Conservation (phyloP, 2,888 invertebrate genomes). For the Cactoblastis cactorum region DNA sequence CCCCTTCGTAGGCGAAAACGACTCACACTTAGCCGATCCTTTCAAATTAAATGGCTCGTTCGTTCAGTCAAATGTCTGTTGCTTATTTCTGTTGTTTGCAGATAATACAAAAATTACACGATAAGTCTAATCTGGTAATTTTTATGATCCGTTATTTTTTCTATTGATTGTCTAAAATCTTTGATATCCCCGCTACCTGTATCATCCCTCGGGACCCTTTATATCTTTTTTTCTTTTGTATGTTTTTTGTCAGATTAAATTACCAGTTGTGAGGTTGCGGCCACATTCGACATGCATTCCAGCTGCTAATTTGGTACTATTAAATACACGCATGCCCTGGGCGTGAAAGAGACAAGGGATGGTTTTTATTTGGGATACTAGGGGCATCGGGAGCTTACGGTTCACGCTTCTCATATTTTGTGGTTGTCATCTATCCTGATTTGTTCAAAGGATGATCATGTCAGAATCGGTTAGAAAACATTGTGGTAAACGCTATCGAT, state of each 20-base stretch:
- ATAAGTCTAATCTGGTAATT: no score
- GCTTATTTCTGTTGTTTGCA: no score
- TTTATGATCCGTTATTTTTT: slow-evolving; percentile 6
- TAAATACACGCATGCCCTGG: slow-evolving; percentile 37
- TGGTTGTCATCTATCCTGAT: not conserved
- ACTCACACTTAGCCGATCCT: no score
- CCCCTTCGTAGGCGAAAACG: no score
- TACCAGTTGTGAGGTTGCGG: slow-evolving; percentile 69
- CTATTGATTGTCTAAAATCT: slow-evolving; percentile 21
- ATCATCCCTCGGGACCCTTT: slow-evolving; percentile 65
- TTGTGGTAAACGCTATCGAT: no score
- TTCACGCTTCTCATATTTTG: slow-evolving; percentile 22
- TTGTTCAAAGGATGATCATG: not conserved
- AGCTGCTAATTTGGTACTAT: slow-evolving; percentile 62
- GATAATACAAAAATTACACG: no score
- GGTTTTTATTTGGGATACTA: slow-evolving; percentile 27
- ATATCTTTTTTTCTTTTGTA: slow-evolving; percentile 56
- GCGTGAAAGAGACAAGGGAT: slow-evolving; percentile 24
- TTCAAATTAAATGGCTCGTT: no score
- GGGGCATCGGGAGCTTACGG: slow-evolving; percentile 25
- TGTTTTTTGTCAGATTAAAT: slow-evolving; percentile 65
- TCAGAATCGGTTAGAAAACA: no score
- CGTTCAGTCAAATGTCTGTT: no score
- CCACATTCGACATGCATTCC: slow-evolving; percentile 71
- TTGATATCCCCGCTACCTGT: slow-evolving; percentile 64